phyloP scores from a whole-genome alignment of 2,113 vertebrate species.

The Rallus limicola region DNA sequence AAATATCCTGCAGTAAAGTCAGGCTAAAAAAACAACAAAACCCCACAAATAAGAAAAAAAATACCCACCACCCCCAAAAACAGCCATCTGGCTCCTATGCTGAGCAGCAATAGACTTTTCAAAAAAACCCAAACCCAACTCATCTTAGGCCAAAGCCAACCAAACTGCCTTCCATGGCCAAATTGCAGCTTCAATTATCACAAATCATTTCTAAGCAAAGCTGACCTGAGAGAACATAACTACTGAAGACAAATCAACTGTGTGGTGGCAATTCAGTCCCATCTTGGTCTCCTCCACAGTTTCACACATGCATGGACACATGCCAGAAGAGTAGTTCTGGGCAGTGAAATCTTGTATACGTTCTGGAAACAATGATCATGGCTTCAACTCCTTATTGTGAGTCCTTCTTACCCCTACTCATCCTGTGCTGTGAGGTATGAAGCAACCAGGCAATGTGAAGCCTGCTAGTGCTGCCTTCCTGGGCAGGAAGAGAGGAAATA shows the following conservation, averaged over 20 bases:
- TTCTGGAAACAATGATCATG: conserved; percentile 34
- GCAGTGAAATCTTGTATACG: conserved; percentile 2
- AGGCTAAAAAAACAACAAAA: neutral
- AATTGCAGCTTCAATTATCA: neutral
- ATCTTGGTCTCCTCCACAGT: conserved; percentile 43
- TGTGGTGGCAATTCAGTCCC: conserved; percentile 9
- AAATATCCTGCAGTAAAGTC: neutral
- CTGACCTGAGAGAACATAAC: neutral
- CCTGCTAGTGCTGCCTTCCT: neutral
- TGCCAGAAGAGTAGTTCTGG: conserved; percentile 47
- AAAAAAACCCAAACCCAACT: neutral
- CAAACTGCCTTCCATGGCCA: neutral
- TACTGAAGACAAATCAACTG: neutral
- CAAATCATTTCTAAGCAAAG: neutral
- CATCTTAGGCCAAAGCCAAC: neutral
- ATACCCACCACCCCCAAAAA: too few relatives aligned
- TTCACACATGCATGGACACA: conserved; percentile 39
- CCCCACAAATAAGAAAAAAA: too few relatives aligned
- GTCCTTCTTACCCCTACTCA: conserved; percentile 8
- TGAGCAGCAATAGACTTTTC: neutral
- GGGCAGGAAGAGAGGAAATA: conserved; percentile 26
- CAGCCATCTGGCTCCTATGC: neutral
- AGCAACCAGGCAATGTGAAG: neutral
- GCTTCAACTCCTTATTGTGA: conserved; percentile 12
- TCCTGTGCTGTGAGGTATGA: neutral